Evolutionary conservation across 1,140 invertebrate species (phyloP), one percentile per base, ranked within the genome.

Genomic region (Sminthurides bifidus): DNA sequence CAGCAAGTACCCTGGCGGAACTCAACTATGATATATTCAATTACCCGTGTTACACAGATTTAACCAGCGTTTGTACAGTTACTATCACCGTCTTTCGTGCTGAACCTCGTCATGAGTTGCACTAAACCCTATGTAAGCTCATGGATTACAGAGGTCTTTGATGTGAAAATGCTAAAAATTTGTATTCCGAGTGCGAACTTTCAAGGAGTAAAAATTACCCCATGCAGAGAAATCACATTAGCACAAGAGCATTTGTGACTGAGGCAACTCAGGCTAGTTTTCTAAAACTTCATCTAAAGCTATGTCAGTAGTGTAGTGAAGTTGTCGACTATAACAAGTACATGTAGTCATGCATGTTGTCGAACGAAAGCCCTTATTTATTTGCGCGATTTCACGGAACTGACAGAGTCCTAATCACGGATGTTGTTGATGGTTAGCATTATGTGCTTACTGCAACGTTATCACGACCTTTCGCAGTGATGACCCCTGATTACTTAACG

Each of bases 181-280:
- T 35, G n/a, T 8, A 35, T n/a, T 35, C 8, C 33, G n/a, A 35
- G 8, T 10, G n/a, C 33, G n/a, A 10, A 35, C 8, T n/a, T 17
- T 17, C 38, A 8, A 41, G 38, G 5, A 41, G 8, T 8, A 26
- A 46, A 6, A 17, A 24, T 46, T 8, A 46, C 44, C 44, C 10
- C 44, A 6, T 46, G 44, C 6, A 26, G 46, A 41, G 46, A 49
- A 49, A 35, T 49, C 29, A 49, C 17, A 33, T 29, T 10, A 31
- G 46, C 4, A 19, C 27, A 33, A 33, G 23, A 5, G 26, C 17
- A 17, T 49, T 12, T 10, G 41, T 43, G 41, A n/a, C n/a, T n/a
- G n/a, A n/a, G n/a, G n/a, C n/a, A n/a, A n/a, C n/a, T n/a, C n/a
- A n/a, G n/a, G n/a, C n/a, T n/a, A n/a, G n/a, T n/a, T n/a, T n/a